phyloP scores from a whole-genome alignment of 2,797 vertebrate species.

The Pseudochaenichthys georgianus region DNA sequence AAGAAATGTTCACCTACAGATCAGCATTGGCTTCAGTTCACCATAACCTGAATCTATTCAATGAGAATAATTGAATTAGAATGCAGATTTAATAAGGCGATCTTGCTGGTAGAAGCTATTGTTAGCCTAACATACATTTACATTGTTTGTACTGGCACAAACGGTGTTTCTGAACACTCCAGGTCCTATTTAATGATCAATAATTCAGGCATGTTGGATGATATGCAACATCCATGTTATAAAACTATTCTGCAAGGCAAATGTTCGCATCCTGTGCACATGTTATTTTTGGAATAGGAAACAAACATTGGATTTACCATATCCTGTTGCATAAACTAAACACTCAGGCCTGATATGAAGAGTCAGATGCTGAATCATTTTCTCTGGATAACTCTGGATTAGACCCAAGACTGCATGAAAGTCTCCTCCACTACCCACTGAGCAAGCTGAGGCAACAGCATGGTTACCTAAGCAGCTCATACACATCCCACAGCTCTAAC shows the following conservation, averaged over 20 bases:
- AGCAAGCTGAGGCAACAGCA: constrained; percentile 17
- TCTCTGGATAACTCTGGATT: constrained; percentile 15
- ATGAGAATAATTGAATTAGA: neutral
- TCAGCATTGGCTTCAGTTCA: neutral
- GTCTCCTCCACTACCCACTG: neutral
- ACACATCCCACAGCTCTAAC: constrained; percentile 18
- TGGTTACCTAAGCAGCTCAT: constrained; percentile 24
- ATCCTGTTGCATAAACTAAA: neutral
- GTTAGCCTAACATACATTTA: neutral
- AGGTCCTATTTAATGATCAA: neutral
- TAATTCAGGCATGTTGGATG: neutral
- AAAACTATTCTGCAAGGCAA: neutral
- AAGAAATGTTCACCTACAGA: constrained; percentile 9
- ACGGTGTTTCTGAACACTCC: neutral
- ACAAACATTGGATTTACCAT: neutral
- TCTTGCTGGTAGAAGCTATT: neutral
- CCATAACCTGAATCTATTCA: neutral
- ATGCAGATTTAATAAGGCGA: neutral
- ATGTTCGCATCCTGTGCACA: neutral
- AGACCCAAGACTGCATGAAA: constrained; percentile 9
- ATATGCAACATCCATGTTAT: neutral
- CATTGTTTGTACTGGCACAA: neutral
- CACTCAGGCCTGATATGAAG: neutral
- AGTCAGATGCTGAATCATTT: constrained; percentile 16
- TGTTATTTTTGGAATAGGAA: neutral